Conservation (phyloP, 1,140 invertebrate species). For the Pseudachorutes palmiensis region DNA sequence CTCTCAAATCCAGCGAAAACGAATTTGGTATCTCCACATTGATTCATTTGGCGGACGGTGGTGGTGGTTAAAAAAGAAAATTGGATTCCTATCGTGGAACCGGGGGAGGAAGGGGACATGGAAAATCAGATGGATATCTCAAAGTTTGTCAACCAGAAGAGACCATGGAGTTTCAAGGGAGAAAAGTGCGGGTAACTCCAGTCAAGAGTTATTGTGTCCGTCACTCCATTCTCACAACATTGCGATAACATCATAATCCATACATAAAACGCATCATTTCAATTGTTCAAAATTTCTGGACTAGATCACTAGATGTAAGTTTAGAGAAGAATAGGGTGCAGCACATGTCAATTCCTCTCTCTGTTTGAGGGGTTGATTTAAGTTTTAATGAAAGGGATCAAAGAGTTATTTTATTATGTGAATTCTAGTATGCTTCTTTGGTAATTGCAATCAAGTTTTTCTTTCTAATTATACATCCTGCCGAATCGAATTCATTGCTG, state of each 20-base stretch:
- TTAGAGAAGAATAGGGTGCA: too few relatives aligned
- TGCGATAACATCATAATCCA: background rate
- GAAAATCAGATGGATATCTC: background rate
- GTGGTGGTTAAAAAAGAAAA: background rate
- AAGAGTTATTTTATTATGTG: too few relatives aligned
- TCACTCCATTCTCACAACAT: too few relatives aligned
- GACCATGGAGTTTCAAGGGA: background rate
- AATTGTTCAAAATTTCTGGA: too few relatives aligned
- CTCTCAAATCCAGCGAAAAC: background rate
- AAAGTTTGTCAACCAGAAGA: constrained; percentile 5
- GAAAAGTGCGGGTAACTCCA: background rate
- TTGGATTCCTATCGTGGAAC: background rate
- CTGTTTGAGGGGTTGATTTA: too few relatives aligned
- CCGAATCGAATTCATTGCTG: background rate
- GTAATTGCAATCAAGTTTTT: too few relatives aligned
- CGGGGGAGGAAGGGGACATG: too few relatives aligned
- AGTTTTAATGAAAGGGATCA: too few relatives aligned
- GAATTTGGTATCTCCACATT: background rate
- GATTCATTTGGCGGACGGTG: background rate
- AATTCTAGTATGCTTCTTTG: too few relatives aligned
- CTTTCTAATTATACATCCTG: background rate
- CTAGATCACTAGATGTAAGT: too few relatives aligned
- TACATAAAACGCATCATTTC: background rate
- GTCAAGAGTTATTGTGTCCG: too few relatives aligned
- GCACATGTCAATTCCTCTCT: too few relatives aligned